These are phyloP conservation scores for Falco peregrinus DNA, from an alignment of 2,797 vertebrate genomes.

Conservation along the genomic window DNA sequence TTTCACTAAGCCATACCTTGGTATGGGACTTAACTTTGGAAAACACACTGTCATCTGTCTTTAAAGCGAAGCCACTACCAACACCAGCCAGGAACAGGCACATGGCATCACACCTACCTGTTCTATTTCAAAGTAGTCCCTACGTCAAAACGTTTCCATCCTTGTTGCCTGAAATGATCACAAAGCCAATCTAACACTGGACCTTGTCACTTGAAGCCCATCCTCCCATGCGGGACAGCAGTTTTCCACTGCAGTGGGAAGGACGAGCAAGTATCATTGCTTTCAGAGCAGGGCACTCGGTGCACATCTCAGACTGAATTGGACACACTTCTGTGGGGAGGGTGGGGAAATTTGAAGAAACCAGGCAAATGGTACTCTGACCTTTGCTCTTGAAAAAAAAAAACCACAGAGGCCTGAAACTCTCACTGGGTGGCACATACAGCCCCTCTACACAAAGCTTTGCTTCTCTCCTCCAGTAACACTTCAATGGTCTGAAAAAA, in stretches of 20 bases:
- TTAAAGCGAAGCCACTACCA: neutral
- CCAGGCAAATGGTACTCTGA: slow-evolving; percentile 2
- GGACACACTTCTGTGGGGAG: neutral
- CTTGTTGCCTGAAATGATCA: neutral
- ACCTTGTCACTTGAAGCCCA: neutral
- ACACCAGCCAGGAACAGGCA: neutral
- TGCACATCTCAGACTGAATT: neutral
- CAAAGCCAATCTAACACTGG: neutral
- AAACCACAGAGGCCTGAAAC: neutral
- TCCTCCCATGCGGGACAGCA: neutral
- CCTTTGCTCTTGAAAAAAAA: slow-evolving; percentile 27
- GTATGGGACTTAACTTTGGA: neutral
- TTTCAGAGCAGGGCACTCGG: neutral
- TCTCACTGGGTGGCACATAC: neutral
- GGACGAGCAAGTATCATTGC: neutral
- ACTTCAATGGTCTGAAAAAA: neutral
- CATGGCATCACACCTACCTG: neutral
- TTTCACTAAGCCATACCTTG: neutral
- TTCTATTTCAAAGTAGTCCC: neutral
- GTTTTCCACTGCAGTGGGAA: neutral
- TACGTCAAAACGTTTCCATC: neutral
- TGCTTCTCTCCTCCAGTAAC: neutral
- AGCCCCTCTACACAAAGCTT: neutral
- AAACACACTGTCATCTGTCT: neutral
- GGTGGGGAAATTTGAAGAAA: neutral